A percentile compares a stretch with the other conserved stretches of the same genome.
These are phyloP conservation scores for Xyrauchen texanus DNA, from an alignment of 2,113 vertebrate species.

Conservation along the genomic window DNA sequence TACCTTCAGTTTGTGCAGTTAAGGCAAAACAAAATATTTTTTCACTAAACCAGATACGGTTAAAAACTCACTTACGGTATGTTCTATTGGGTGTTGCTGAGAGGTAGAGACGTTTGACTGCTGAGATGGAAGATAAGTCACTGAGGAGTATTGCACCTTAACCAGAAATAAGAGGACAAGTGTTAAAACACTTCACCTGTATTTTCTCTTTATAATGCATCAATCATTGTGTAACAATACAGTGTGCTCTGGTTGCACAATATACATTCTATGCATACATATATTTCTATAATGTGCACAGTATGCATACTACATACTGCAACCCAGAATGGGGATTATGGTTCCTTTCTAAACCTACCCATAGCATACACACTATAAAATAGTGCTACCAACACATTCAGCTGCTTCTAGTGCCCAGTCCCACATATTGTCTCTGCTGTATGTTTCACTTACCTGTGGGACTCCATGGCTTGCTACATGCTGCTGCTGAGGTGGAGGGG, in stretches of 20 bases:
- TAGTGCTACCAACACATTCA: too few species aligned
- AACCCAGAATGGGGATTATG: too few species aligned
- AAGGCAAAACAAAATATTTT: not conserved
- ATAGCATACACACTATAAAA: too few species aligned
- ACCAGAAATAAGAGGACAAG: not conserved
- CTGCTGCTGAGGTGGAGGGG: slow-evolving; percentile 72
- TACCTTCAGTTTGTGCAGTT: not conserved
- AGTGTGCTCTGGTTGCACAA: not conserved
- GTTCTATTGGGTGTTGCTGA: slow-evolving; percentile 86
- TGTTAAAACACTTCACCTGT: not conserved
- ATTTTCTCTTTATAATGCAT: not conserved
- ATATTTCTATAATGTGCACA: too few species aligned
- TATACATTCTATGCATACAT: not conserved
- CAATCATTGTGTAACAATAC: not conserved
- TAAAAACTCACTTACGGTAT: slow-evolving; percentile 28
- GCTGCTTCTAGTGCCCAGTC: not conserved
- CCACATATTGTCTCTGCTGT: not conserved
- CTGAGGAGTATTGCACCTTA: slow-evolving; percentile 82
- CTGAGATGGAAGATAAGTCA: slow-evolving; percentile 86
- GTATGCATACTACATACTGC: too few species aligned
- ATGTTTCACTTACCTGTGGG: slow-evolving; percentile 75
- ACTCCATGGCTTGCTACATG: slow-evolving; percentile 75
- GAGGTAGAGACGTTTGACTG: slow-evolving; percentile 84
- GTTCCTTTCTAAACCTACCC: too few species aligned
- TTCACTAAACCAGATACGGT: not conserved